Conservation (phyloP, 1,140 invertebrate genomes). For the Hyles euphorbiae region DNA sequence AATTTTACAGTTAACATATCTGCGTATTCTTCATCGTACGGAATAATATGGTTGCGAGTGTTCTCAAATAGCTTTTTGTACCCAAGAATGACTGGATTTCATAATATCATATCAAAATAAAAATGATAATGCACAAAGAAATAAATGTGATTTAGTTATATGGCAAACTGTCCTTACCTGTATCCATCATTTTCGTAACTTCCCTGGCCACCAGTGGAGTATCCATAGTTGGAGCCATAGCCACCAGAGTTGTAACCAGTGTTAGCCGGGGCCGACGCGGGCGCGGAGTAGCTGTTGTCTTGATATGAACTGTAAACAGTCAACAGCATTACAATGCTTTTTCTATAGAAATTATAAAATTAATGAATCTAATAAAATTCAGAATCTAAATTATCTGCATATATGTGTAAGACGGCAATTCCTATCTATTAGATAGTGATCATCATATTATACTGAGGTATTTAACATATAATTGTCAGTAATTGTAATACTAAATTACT, state of each 20-base stretch:
- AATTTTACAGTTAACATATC: no score
- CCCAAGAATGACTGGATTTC: no score
- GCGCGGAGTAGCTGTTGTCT: conserved; percentile 43
- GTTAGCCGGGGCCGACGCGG: conserved; percentile 37
- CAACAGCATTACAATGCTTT: conserved; percentile 1
- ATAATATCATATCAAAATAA: no score
- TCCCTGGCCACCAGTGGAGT: conserved; percentile 53
- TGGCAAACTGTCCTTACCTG: conserved; percentile 31
- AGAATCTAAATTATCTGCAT: conserved; percentile 52
- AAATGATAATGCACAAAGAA: no score
- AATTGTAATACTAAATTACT: no score
- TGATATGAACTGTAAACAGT: conserved; percentile 50
- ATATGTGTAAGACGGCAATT: conserved; percentile 70
- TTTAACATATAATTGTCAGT: no score
- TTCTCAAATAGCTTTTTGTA: no score
- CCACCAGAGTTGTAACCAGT: conserved; percentile 47
- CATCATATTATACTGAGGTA: conserved; percentile 36
- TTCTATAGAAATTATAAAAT: no score
- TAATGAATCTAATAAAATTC: conserved; percentile 20
- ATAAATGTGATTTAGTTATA: no score
- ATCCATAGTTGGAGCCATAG: conserved; percentile 58
- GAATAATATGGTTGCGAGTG: no score
- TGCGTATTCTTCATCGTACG: no score
- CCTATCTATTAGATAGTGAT: conserved; percentile 57
- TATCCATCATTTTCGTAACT: conserved; percentile 61